Percentiles rank a stretch among this genome's conserved stretches.
Evolutionary conservation across 2,888 invertebrate species (phyloP).

Genomic region (Drosophila niveifrons): DNA sequence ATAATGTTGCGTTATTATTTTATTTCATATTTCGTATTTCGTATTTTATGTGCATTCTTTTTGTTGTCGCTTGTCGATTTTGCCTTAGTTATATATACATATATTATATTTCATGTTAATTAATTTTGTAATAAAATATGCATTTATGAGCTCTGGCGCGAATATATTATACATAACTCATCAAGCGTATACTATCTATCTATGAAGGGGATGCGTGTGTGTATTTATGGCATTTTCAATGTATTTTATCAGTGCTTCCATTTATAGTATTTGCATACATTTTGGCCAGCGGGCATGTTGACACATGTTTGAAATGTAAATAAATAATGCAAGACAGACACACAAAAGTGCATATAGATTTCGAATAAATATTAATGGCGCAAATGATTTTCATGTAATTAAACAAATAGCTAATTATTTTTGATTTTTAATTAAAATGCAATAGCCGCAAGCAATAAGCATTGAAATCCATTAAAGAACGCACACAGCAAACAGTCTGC

Average conservation of each 20-base stretch:
- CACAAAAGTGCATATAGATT: conserved; percentile 46
- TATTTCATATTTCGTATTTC: conserved; percentile 18
- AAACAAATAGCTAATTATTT: conserved; percentile 81
- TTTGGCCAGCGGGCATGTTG: conserved; percentile 70
- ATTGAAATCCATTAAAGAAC: conserved; percentile 53
- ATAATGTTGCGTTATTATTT: conserved; percentile 37
- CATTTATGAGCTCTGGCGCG: conserved; percentile 66
- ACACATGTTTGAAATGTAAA: conserved; percentile 80
- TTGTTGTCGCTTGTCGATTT: conserved; percentile 24
- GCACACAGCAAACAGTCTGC: conserved; percentile 14
- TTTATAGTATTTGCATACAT: conserved; percentile 62
- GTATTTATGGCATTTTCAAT: conserved; percentile 61
- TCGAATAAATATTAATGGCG: conserved; percentile 75
- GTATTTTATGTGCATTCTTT: conserved; percentile 23
- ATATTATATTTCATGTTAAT: conserved; percentile 68
- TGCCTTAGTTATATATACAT: conserved; percentile 42
- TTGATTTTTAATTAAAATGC: conserved; percentile 80
- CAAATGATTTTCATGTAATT: conserved; percentile 79
- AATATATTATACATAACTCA: conserved; percentile 55
- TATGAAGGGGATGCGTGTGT: conserved; percentile 13
- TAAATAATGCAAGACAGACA: conserved; percentile 68
- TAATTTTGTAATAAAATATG: conserved; percentile 80
- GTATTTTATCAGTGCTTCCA: conserved; percentile 53
- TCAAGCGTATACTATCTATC: conserved; percentile 44
- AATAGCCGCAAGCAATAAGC: conserved; percentile 58